These are phyloP conservation scores for Lineus longissimus DNA, from an alignment of 1,140 invertebrate species.

Conservation along the genomic window DNA sequence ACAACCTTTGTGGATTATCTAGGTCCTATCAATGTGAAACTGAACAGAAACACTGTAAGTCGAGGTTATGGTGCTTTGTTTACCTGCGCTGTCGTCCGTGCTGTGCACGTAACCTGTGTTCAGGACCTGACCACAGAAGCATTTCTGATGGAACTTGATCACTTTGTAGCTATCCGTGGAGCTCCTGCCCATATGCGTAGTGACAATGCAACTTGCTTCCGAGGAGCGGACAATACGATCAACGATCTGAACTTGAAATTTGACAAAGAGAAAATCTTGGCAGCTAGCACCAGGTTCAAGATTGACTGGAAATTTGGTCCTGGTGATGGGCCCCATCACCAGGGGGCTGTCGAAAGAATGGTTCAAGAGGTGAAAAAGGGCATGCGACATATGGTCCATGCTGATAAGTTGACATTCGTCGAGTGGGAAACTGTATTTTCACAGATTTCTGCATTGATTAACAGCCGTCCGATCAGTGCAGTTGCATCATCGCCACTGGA, in stretches of 20 bases:
- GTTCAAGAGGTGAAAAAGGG: not conserved
- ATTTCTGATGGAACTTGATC: not conserved
- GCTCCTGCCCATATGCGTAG: not conserved
- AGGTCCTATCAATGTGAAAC: not conserved
- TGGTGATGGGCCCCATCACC: not conserved
- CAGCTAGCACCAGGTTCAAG: not conserved
- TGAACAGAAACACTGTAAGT: not conserved
- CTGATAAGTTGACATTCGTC: conserved; percentile 2
- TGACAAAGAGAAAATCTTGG: not conserved
- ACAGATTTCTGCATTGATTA: not conserved
- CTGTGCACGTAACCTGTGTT: conserved; percentile 3
- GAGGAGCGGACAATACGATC: conserved; percentile 3
- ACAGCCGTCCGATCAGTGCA: not conserved
- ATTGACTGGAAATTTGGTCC: not conserved
- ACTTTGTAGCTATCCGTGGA: not conserved
- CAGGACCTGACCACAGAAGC: not conserved
- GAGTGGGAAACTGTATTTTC: conserved; percentile 1
- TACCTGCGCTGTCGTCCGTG: not conserved
- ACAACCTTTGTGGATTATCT: conserved; percentile 4
- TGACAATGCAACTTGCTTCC: conserved; percentile 1
- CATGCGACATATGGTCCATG: not conserved
- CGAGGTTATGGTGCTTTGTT: conserved; percentile 1
- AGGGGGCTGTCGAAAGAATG: not conserved
- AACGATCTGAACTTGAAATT: not conserved
- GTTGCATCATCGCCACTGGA: not conserved